Conservation (phyloP, 2,888 invertebrate species). For the Mactromeris polynyma region DNA sequence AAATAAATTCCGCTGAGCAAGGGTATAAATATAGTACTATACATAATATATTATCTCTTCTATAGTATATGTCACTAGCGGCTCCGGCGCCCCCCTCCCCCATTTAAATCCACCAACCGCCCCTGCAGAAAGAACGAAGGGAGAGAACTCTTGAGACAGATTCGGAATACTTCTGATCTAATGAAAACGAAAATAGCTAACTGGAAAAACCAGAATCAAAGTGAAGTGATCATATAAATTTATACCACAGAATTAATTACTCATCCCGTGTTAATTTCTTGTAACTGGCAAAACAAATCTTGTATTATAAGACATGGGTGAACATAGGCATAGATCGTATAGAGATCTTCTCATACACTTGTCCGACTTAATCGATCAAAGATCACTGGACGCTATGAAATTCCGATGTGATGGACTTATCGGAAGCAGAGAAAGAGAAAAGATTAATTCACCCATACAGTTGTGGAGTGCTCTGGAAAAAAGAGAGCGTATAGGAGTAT, state of each 20-base stretch:
- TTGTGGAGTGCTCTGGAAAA: slow-evolving; percentile 52
- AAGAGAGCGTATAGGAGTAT: slow-evolving; percentile 37
- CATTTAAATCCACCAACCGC: too few species aligned
- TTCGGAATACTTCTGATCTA: not conserved
- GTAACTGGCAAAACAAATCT: not conserved
- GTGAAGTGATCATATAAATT: too few species aligned
- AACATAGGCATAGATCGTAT: slow-evolving; percentile 12
- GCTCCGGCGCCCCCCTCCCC: too few species aligned
- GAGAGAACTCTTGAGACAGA: too few species aligned
- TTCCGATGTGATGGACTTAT: slow-evolving; percentile 46
- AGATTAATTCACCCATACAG: slow-evolving; percentile 33
- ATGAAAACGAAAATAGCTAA: slow-evolving; percentile 42
- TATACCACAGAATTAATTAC: too few species aligned
- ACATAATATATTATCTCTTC: too few species aligned
- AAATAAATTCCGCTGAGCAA: too few species aligned
- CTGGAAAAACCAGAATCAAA: not conserved
- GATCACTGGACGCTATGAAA: slow-evolving; percentile 44
- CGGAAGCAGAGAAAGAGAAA: slow-evolving; percentile 45
- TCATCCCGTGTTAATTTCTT: too few species aligned
- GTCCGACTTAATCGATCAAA: slow-evolving; percentile 35
- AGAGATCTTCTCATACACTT: slow-evolving; percentile 43
- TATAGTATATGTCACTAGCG: too few species aligned
- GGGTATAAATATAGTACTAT: too few species aligned
- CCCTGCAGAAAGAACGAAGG: too few species aligned
- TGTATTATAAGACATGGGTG: slow-evolving; percentile 9